A percentile compares a stretch with the other conserved stretches of the same genome.
These are phyloP conservation scores for Eclectus roratus DNA, from an alignment of 2,113 vertebrate species.

Conservation along the genomic window DNA sequence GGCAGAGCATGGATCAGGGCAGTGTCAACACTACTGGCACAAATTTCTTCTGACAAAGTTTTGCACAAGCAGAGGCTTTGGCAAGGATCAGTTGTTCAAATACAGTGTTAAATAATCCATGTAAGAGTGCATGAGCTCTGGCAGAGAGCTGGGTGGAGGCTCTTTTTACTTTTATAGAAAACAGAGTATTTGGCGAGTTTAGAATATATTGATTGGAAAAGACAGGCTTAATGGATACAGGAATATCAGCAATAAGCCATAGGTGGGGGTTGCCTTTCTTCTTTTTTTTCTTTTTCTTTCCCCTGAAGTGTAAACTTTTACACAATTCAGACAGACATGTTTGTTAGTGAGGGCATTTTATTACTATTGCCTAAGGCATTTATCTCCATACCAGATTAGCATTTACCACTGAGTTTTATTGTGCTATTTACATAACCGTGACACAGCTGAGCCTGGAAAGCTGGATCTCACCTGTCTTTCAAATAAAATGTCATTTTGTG, in stretches of 20 bases:
- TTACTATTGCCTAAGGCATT: background rate
- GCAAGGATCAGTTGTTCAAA: background rate
- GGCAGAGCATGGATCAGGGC: background rate
- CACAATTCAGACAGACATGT: background rate
- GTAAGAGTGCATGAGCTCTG: background rate
- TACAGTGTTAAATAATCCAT: background rate
- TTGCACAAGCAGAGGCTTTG: background rate
- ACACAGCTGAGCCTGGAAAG: background rate
- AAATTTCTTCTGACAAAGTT: background rate
- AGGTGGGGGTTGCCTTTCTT: background rate
- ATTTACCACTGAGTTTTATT: background rate
- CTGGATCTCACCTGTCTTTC: background rate
- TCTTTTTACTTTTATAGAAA: background rate
- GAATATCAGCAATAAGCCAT: background rate
- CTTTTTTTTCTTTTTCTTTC: background rate
- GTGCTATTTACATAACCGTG: background rate
- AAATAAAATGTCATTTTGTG: slow-evolving; percentile 1
- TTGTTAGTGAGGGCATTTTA: background rate
- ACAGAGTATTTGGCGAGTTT: background rate
- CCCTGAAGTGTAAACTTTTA: background rate
- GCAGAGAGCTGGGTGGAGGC: background rate
- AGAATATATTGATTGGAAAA: background rate
- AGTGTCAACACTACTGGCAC: background rate
- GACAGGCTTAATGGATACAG: background rate
- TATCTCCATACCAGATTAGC: background rate